Conservation (phyloP, 2,888 invertebrate species). For the Spisula subtruncata region DNA sequence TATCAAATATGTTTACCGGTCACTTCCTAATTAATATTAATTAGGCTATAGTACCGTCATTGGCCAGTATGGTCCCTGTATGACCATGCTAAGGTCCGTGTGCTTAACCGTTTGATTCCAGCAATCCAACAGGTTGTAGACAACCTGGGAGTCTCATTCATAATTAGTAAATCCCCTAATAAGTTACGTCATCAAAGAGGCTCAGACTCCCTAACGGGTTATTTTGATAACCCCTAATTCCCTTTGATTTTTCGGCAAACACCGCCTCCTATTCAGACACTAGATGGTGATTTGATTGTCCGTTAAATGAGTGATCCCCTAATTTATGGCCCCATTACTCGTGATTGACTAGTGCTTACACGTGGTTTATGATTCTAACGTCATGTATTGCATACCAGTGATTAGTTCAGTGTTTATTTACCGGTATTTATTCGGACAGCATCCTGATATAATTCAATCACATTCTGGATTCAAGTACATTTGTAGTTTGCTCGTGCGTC, state of each 20-base stretch:
- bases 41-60: background rate
- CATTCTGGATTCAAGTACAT: too few species aligned
- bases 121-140: conserved; percentile 51
- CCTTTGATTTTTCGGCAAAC: conserved; percentile 63
- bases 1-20: background rate
- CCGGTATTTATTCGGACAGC: background rate
- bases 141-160: conserved; percentile 37
- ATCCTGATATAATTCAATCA: background rate
- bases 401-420: background rate
- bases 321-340: conserved; percentile 24
- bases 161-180: conserved; percentile 56
- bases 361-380: conserved; percentile 34
- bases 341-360: background rate
- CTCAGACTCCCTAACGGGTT: conserved; percentile 59
- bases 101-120: conserved; percentile 22
- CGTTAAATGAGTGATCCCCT: conserved; percentile 49
- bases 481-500: too few species aligned
- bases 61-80: background rate
- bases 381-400: background rate
- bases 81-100: background rate
- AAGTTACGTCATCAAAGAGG: conserved; percentile 68
- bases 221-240: conserved; percentile 60
- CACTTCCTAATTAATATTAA: background rate
- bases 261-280: background rate
- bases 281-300: conserved; percentile 58